Conservation (phyloP, 2,113 vertebrate species). For the Nesogale talazaci region DNA sequence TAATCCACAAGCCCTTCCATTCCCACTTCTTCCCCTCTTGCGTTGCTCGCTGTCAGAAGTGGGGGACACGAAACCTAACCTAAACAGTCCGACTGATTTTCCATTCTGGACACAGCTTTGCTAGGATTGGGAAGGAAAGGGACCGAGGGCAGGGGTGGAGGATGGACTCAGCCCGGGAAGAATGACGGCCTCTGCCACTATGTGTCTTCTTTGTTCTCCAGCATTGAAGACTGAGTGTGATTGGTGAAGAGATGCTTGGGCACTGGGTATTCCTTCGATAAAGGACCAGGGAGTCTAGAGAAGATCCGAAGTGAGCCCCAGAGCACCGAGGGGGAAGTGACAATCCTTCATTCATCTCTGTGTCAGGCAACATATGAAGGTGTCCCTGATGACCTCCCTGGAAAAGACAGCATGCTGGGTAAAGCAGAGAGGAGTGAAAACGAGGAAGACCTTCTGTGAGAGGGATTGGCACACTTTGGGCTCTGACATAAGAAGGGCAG, state of each 20-base stretch:
- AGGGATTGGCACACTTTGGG: too few species aligned
- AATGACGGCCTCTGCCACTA: not conserved
- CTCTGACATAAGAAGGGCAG: too few species aligned
- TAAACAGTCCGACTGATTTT: not conserved
- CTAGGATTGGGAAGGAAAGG: not conserved
- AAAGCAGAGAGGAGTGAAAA: too few species aligned
- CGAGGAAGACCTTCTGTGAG: too few species aligned
- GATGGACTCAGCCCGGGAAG: not conserved
- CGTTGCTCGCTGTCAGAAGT: not conserved
- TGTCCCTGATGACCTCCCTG: too few species aligned
- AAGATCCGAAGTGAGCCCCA: not conserved
- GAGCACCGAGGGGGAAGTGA: not conserved
- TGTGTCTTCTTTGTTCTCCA: not conserved
- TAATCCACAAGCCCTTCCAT: not conserved
- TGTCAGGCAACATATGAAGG: not conserved
- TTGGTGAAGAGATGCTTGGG: not conserved
- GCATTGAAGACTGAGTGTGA: fast-evolving
- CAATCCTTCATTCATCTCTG: not conserved
- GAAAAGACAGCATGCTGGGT: too few species aligned
- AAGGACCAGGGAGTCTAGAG: not conserved
- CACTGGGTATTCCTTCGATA: not conserved
- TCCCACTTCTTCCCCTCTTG: too few species aligned
- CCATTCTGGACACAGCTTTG: not conserved
- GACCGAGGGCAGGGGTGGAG: too few species aligned
- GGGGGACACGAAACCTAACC: not conserved